A percentile compares a stretch with the other conserved stretches of the same genome.
Evolutionary conservation across 1,140 invertebrate genomes (phyloP).

Genomic region (Aphelinus certus): DNA sequence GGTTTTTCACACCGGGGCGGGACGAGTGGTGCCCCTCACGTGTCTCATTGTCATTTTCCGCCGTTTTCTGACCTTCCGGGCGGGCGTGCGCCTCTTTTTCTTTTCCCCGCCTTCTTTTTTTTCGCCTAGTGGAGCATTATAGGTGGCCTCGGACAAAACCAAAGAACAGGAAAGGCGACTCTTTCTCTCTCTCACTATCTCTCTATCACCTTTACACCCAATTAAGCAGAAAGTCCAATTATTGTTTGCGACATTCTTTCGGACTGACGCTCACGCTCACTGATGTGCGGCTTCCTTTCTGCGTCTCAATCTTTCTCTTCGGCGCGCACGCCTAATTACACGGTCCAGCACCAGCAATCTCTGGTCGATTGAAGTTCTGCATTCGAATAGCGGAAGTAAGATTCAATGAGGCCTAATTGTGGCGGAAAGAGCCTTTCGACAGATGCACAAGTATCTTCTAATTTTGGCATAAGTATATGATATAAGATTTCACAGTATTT

Average conservation of each 20-base stretch:
- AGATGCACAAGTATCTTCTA: too few species aligned
- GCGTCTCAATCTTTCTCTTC: neutral
- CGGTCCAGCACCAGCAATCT: too few species aligned
- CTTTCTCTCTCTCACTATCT: neutral
- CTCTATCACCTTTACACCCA: slow-evolving; percentile 21
- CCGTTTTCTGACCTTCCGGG: neutral
- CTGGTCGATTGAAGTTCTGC: too few species aligned
- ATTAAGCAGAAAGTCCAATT: slow-evolving; percentile 26
- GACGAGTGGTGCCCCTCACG: neutral
- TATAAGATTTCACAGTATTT: too few species aligned
- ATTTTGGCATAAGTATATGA: too few species aligned
- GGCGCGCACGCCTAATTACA: too few species aligned
- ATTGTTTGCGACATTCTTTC: slow-evolving; percentile 20
- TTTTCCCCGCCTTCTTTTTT: neutral
- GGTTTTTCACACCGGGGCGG: slow-evolving; percentile 7
- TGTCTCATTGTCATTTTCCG: slow-evolving; percentile 14
- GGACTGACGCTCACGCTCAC: neutral
- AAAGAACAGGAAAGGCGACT: too few species aligned
- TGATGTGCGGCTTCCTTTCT: neutral
- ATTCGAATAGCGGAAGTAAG: too few species aligned
- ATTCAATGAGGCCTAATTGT: too few species aligned
- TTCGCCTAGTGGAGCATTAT: too few species aligned
- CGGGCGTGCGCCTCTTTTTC: neutral
- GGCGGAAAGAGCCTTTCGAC: too few species aligned
- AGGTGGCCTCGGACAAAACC: too few species aligned